Evolutionary conservation across 2,113 vertebrate species (phyloP).

Genomic region (Hipposideros armiger): DNA sequence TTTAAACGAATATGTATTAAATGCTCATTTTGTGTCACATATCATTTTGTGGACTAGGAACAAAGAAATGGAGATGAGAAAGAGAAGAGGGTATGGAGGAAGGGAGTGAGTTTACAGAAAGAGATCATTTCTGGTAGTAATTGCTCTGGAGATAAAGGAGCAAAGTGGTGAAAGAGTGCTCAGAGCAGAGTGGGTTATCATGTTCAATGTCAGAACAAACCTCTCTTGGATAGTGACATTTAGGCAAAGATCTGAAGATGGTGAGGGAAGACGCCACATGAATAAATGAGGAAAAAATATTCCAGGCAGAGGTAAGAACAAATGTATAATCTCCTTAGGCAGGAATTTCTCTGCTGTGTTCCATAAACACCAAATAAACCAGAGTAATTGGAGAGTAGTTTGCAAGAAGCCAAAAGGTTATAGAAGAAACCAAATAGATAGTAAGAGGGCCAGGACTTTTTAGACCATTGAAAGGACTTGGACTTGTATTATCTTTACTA

Average conservation of each 20-base stretch:
- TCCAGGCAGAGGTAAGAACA: background rate
- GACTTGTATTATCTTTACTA: background rate
- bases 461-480: background rate
- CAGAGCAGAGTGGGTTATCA: background rate
- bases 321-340: background rate
- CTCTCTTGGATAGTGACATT: background rate
- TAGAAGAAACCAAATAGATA: background rate
- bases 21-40: background rate
- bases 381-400: background rate
- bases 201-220: background rate
- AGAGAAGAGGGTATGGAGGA: accelerated
- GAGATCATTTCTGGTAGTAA: background rate
- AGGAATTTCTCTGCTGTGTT: background rate
- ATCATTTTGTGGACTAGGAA: background rate
- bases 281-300: background rate
- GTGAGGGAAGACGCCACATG: background rate
- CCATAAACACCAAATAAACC: background rate
- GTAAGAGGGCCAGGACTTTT: background rate
- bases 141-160: background rate
- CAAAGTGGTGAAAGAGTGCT: background rate
- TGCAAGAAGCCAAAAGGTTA: background rate
- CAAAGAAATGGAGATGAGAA: background rate
- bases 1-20: background rate
- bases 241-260: background rate
- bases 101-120: background rate